phyloP scores from a whole-genome alignment of 2,113 vertebrate species.

The Tupaia chinensis region DNA sequence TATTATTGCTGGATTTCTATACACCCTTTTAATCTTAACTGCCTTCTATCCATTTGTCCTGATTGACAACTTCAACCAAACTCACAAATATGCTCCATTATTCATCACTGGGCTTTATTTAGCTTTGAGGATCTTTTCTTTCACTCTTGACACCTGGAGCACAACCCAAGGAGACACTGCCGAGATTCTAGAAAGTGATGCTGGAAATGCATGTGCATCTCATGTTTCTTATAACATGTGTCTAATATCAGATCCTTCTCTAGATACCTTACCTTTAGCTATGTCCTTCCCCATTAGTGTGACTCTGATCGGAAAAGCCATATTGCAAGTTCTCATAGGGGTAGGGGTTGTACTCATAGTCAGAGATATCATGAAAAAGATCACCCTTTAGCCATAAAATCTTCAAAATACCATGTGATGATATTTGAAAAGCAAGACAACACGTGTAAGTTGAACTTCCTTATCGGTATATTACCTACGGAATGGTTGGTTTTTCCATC shows the following conservation, averaged over 20 bases:
- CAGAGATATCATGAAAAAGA: slow-evolving; percentile 92
- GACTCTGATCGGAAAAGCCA: slow-evolving; percentile 86
- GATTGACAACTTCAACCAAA: slow-evolving; percentile 94
- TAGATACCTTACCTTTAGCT: slow-evolving; percentile 88
- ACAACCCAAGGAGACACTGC: slow-evolving; percentile 97
- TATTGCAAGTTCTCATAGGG: slow-evolving; percentile 90
- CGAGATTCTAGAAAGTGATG: slow-evolving; percentile 95
- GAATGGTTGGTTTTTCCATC: slow-evolving; percentile 93
- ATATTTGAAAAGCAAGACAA: slow-evolving; percentile 93
- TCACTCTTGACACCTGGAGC: slow-evolving; percentile 98
- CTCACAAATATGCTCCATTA: slow-evolving; percentile 91
- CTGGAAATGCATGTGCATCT: slow-evolving; percentile 94
- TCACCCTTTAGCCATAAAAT: slow-evolving; percentile 92
- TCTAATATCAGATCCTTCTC: slow-evolving; percentile 89
- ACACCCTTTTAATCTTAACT: slow-evolving; percentile 92
- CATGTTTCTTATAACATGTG: slow-evolving; percentile 90
- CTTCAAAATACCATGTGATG: slow-evolving; percentile 84
- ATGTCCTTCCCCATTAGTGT: slow-evolving; percentile 83
- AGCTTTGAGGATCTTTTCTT: slow-evolving; percentile 95
- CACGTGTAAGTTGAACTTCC: slow-evolving; percentile 97
- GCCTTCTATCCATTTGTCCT: slow-evolving; percentile 92
- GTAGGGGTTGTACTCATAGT: slow-evolving; percentile 90
- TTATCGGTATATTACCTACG: slow-evolving; percentile 96
- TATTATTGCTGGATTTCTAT: slow-evolving; percentile 94
- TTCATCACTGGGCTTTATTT: slow-evolving; percentile 94